Evolutionary conservation across 2,797 vertebrate genomes (phyloP).

Genomic region (Bovichtus variegatus): DNA sequence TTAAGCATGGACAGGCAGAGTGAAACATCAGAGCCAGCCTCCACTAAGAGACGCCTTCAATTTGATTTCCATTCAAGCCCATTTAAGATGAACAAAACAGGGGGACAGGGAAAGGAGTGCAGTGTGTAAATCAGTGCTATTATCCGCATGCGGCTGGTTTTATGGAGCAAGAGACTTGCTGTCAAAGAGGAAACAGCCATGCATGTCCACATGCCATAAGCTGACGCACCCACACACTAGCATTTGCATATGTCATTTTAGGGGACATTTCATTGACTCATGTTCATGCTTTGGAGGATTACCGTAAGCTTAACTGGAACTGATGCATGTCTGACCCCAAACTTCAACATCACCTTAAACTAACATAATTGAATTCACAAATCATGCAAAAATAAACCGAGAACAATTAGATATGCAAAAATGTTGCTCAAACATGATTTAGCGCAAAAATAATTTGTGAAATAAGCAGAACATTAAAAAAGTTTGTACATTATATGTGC

Average conservation of each 20-base stretch:
- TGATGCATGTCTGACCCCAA: neutral
- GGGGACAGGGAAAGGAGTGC: neutral
- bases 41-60: constrained; percentile 55
- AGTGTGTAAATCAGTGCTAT: constrained; percentile 38
- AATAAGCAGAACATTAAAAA: neutral
- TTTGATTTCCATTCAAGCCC: constrained; percentile 66
- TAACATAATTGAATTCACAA: neutral
- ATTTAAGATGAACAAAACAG: constrained; percentile 63
- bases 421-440: neutral
- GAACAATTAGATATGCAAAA: neutral
- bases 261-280: neutral
- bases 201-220: constrained; percentile 1
- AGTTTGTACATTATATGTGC: neutral
- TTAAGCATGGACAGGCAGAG: constrained; percentile 71
- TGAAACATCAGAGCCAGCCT: constrained; percentile 74
- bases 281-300: neutral
- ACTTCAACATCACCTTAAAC: neutral
- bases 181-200: constrained; percentile 10
- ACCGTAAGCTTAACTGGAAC: neutral
- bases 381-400: neutral
- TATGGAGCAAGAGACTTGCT: constrained; percentile 8
- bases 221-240: neutral
- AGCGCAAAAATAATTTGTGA: neutral
- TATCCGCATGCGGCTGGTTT: constrained; percentile 21
- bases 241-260: constrained; percentile 6